Evolutionary conservation across 2,888 invertebrate species (phyloP).

Genomic region (Hoplodrina blanda): DNA sequence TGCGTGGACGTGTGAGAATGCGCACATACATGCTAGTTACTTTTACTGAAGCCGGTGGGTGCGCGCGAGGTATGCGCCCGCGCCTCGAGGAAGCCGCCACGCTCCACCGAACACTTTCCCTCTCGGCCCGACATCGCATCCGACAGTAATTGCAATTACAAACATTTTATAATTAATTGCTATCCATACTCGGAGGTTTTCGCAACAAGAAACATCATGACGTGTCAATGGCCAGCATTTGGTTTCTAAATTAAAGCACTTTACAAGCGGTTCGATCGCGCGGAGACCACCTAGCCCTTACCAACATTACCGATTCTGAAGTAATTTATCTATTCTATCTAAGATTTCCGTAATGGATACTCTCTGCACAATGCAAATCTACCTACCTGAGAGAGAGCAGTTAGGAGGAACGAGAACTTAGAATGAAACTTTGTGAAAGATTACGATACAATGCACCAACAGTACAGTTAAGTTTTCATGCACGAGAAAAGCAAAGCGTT

Average conservation of each 20-base stretch:
- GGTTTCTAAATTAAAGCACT: slow-evolving; percentile 81
- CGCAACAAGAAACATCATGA: slow-evolving; percentile 67
- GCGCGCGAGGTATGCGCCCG: slow-evolving; percentile 67
- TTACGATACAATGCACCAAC: slow-evolving; percentile 21
- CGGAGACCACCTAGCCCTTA: slow-evolving; percentile 56
- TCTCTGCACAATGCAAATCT: slow-evolving; percentile 5
- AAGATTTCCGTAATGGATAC: slow-evolving; percentile 2
- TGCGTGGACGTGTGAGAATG: slow-evolving; percentile 70
- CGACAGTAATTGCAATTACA: slow-evolving; percentile 75
- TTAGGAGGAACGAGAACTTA: too few species aligned
- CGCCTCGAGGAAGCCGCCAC: slow-evolving; percentile 78
- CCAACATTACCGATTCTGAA: background rate
- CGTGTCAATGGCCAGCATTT: slow-evolving; percentile 69
- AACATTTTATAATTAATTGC: slow-evolving; percentile 72
- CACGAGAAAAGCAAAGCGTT: slow-evolving; percentile 61
- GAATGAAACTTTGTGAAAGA: slow-evolving; percentile 9
- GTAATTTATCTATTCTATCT: background rate
- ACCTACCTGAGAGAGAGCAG: background rate
- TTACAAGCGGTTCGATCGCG: slow-evolving; percentile 66
- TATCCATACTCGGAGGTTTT: slow-evolving; percentile 68
- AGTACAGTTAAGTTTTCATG: slow-evolving; percentile 50
- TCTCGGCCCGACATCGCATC: slow-evolving; percentile 80
- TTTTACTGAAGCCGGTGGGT: slow-evolving; percentile 74
- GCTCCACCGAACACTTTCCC: slow-evolving; percentile 86
- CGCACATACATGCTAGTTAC: slow-evolving; percentile 70